Conservation (phyloP, 1,140 invertebrate species). For the Heliconius hermathena region DNA sequence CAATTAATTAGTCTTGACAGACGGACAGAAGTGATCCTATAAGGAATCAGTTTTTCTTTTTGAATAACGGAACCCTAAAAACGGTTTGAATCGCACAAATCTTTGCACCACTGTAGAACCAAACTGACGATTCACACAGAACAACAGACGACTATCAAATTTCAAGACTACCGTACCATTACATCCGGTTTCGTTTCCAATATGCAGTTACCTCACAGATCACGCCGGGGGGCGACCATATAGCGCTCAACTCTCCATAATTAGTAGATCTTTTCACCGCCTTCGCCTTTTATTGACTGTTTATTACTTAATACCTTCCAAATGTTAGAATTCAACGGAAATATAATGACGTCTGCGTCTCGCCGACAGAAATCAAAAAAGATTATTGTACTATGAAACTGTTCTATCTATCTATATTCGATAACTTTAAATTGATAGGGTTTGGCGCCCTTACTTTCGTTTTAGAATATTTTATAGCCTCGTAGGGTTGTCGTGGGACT, state of each 20-base stretch:
- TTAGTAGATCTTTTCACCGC: constrained; percentile 48
- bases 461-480: constrained; percentile 6
- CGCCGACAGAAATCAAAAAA: constrained; percentile 38
- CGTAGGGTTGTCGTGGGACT: not conserved
- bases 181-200: constrained; percentile 44
- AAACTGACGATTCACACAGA: not conserved
- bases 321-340: constrained; percentile 43
- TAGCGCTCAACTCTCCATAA: constrained; percentile 68
- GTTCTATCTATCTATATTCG: not conserved
- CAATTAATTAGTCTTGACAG: too few relatives aligned
- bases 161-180: too few relatives aligned
- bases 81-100: not conserved
- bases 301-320: constrained; percentile 69
- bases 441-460: constrained; percentile 15
- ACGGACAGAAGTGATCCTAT: too few relatives aligned
- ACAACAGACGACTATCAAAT: too few relatives aligned
- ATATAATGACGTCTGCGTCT: constrained; percentile 34
- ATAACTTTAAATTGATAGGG: constrained; percentile 15
- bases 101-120: not conserved
- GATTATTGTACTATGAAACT: constrained; percentile 16
- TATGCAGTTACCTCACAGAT: constrained; percentile 59
- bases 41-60: too few relatives aligned
- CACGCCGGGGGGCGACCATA: constrained; percentile 46
- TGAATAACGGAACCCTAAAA: too few relatives aligned
- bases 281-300: constrained; percentile 63